Percentiles rank a stretch among this genome's conserved stretches.
Evolutionary conservation across 2,888 invertebrate species (phyloP).

Genomic region (Chrysolina americana): DNA sequence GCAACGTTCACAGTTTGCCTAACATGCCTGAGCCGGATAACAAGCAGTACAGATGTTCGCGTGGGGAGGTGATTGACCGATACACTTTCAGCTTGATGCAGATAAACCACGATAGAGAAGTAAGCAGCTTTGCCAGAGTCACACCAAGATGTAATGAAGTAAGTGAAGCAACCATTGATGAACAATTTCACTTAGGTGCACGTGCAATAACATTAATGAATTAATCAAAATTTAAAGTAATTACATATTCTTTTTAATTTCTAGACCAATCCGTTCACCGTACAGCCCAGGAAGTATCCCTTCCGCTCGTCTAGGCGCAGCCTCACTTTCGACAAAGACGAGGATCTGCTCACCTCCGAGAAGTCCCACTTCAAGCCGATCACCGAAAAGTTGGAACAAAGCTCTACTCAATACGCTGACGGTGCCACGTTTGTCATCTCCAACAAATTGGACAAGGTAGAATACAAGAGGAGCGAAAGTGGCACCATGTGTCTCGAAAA

Average conservation of each 20-base stretch:
- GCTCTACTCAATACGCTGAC: conserved; percentile 73
- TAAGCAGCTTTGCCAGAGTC: conserved; percentile 77
- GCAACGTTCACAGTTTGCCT: neutral
- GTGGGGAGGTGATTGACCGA: conserved; percentile 50
- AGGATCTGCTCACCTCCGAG: conserved; percentile 81
- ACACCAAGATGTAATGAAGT: conserved; percentile 63
- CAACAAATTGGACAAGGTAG: conserved; percentile 75
- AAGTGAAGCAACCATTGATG: conserved; percentile 10
- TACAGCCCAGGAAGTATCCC: conserved; percentile 38
- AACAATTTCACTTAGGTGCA: neutral
- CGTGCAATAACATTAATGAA: too few species aligned
- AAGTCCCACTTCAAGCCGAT: conserved; percentile 84
- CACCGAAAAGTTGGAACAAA: conserved; percentile 64
- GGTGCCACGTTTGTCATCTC: conserved; percentile 82
- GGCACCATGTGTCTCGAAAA: conserved; percentile 75
- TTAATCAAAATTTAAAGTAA: too few species aligned
- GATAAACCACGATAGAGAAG: conserved; percentile 76
- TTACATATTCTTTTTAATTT: conserved; percentile 26
- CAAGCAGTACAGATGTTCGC: neutral
- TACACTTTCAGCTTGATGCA: conserved; percentile 68
- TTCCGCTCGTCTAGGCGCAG: conserved; percentile 28
- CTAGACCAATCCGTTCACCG: conserved; percentile 32
- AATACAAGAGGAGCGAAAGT: conserved; percentile 78
- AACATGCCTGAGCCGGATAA: neutral
- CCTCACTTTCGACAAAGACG: conserved; percentile 66